Conservation (phyloP, 2,113 vertebrate genomes). For the Vidua chalybeata region DNA sequence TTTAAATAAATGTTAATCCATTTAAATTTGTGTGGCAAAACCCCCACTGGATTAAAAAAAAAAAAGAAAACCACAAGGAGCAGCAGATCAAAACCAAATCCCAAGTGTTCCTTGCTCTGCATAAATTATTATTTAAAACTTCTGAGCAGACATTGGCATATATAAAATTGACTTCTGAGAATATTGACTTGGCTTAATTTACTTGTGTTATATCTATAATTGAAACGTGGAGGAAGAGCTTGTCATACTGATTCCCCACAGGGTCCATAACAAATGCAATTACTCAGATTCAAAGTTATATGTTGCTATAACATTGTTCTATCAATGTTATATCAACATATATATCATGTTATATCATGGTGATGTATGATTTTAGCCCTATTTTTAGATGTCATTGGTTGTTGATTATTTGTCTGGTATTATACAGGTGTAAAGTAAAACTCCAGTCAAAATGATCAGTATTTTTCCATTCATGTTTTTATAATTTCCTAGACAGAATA, state of each 20-base stretch:
- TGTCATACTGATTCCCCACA: background rate
- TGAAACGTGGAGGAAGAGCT: constrained; percentile 44
- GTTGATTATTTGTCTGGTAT: constrained; percentile 3
- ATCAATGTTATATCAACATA: too few relatives aligned
- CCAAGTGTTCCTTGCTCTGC: background rate
- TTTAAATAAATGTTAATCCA: background rate
- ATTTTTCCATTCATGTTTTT: background rate
- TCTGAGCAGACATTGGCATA: background rate
- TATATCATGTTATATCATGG: background rate
- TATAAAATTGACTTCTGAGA: constrained; percentile 29
- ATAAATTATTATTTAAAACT: constrained; percentile 26
- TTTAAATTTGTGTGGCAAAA: background rate
- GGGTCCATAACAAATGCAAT: constrained; percentile 4
- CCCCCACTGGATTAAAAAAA: background rate
- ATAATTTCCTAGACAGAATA: background rate
- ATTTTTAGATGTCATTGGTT: background rate
- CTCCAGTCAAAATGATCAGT: background rate
- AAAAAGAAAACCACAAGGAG: background rate
- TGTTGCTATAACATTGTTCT: background rate
- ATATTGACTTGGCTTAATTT: constrained; percentile 36
- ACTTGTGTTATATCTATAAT: constrained; percentile 30
- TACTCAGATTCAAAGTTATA: background rate
- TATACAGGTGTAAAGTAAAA: background rate
- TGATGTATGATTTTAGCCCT: background rate
- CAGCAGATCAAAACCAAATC: background rate